phyloP scores from a whole-genome alignment of 2,888 invertebrate species.

The Zygogramma bicolorata region DNA sequence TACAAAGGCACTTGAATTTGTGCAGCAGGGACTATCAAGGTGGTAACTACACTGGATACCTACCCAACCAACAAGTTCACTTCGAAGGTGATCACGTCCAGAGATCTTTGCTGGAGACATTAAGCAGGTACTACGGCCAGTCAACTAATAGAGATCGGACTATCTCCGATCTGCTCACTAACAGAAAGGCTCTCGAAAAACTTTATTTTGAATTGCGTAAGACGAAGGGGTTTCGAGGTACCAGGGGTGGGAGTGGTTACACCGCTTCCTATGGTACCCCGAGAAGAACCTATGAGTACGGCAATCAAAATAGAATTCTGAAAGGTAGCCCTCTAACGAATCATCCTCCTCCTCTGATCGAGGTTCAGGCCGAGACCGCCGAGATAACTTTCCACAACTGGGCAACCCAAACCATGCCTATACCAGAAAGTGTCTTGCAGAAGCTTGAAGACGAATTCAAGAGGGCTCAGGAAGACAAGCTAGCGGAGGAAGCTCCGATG shows the following conservation, averaged over 20 bases:
- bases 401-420: conserved; percentile 74
- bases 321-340: conserved; percentile 19
- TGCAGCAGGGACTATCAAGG: conserved; percentile 45
- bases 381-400: conserved; percentile 66
- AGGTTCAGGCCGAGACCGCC: conserved; percentile 72
- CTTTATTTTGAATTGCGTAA: conserved; percentile 80
- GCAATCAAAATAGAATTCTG: conserved; percentile 2
- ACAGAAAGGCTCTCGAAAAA: conserved; percentile 79
- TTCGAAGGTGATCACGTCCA: conserved; percentile 71
- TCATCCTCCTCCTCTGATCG: conserved; percentile 76
- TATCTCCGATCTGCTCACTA: conserved; percentile 79
- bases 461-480: conserved; percentile 65
- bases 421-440: conserved; percentile 71
- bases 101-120: conserved; percentile 75
- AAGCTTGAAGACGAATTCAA: conserved; percentile 67
- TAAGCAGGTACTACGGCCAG: conserved; percentile 77
- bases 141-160: conserved; percentile 76
- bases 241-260: conserved; percentile 57
- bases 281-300: conserved; percentile 42
- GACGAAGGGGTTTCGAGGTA: conserved; percentile 71
- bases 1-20: conserved; percentile 71
- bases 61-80: conserved; percentile 46
- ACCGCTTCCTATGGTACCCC: conserved; percentile 43
- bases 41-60: conserved; percentile 21
- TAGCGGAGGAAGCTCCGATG: conserved; percentile 51